Evolutionary conservation across 1,140 invertebrate genomes (phyloP).

Genomic region (Bombus consobrinus): DNA sequence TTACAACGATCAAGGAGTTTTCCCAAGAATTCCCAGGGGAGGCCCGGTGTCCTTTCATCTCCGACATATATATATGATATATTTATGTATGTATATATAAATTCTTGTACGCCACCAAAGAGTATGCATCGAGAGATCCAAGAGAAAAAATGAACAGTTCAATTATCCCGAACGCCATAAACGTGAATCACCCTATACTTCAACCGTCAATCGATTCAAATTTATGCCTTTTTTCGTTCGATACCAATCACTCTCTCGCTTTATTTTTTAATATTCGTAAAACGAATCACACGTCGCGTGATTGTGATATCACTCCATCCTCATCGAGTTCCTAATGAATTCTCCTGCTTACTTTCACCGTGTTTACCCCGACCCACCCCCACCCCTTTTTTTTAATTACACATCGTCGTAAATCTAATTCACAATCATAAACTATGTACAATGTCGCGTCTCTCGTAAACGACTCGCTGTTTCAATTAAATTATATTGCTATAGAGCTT

Average conservation of each 20-base stretch:
- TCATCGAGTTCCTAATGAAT: background rate
- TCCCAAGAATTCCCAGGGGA: too few relatives aligned
- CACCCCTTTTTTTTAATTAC: conserved; percentile 49
- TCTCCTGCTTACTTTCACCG: conserved; percentile 59
- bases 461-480: conserved; percentile 40
- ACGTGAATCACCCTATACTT: conserved; percentile 7
- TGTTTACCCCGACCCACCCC: conserved; percentile 36
- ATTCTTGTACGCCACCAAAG: conserved; percentile 45
- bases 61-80: conserved; percentile 52
- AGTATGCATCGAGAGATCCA: conserved; percentile 48
- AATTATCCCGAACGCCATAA: conserved; percentile 48
- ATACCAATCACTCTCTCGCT: background rate
- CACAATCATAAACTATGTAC: conserved; percentile 71
- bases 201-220: background rate
- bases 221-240: background rate
- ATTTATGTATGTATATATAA: conserved; percentile 35
- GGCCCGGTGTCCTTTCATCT: too few relatives aligned
- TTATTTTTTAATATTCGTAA: background rate
- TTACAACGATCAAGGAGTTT: too few relatives aligned
- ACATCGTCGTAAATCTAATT: conserved; percentile 58
- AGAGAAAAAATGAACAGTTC: conserved; percentile 16
- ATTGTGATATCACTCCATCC: background rate
- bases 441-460: conserved; percentile 32
- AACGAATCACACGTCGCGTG: background rate
- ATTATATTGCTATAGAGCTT: conserved; percentile 55